These are phyloP conservation scores for Tinea semifulvella DNA, from an alignment of 2,888 invertebrate genomes.

Conservation along the genomic window DNA sequence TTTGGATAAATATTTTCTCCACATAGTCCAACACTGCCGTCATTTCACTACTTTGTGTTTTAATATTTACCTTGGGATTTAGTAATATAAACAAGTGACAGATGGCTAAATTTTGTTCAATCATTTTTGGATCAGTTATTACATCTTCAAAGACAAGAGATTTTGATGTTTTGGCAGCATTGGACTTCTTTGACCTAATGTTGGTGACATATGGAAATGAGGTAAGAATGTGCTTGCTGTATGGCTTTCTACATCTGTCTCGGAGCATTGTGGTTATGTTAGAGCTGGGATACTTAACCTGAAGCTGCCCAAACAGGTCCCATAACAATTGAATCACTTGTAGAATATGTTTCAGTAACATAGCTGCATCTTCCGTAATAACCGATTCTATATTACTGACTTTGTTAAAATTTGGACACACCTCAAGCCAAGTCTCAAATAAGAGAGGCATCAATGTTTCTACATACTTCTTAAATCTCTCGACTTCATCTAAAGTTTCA, in stretches of 20 bases:
- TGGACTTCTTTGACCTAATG: slow-evolving; percentile 32
- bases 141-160: slow-evolving; percentile 30
- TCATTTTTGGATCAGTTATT: slow-evolving; percentile 46
- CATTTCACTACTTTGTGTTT: slow-evolving; percentile 41
- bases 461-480: slow-evolving; percentile 69
- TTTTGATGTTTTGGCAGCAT: no score
- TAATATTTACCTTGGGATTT: slow-evolving; percentile 44
- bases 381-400: slow-evolving; percentile 52
- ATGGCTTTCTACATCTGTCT: slow-evolving; percentile 58
- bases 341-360: slow-evolving; percentile 69
- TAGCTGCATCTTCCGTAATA: slow-evolving; percentile 70
- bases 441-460: slow-evolving; percentile 78
- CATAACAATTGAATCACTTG: slow-evolving; percentile 71
- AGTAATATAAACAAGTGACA: slow-evolving; percentile 57
- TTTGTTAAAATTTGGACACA: slow-evolving; percentile 60
- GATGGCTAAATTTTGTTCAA: slow-evolving; percentile 43
- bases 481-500: slow-evolving; percentile 43
- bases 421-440: slow-evolving; percentile 87
- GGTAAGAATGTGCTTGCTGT: slow-evolving; percentile 63
- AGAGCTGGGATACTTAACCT: slow-evolving; percentile 37
- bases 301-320: slow-evolving; percentile 42
- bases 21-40: slow-evolving; percentile 54
- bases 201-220: slow-evolving; percentile 68
- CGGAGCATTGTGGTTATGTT: slow-evolving; percentile 60
- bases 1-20: slow-evolving; percentile 49